These are phyloP conservation scores for Pygoscelis antarcticus DNA, from an alignment of 2,113 vertebrate species.

Conservation along the genomic window DNA sequence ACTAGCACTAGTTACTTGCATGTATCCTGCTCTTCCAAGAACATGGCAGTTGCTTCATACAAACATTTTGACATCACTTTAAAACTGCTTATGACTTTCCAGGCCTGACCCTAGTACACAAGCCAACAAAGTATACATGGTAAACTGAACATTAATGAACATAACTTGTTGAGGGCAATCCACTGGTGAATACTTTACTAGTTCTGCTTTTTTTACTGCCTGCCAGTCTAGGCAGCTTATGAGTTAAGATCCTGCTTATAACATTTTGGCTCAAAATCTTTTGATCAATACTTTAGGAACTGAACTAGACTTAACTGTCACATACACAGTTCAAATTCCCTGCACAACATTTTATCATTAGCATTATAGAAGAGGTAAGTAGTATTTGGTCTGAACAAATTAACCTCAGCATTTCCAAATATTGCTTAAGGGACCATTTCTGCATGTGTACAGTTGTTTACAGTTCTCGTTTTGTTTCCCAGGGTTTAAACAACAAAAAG, in stretches of 20 bases:
- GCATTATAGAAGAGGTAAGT: not conserved
- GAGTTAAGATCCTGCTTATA: not conserved
- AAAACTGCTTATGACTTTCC: not conserved
- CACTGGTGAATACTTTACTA: not conserved
- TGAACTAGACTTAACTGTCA: not conserved
- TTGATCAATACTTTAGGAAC: not conserved
- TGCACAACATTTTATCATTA: not conserved
- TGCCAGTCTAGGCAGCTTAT: not conserved
- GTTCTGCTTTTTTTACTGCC: not conserved
- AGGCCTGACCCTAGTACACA: not conserved
- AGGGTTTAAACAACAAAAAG: conserved; percentile 99
- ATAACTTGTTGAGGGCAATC: not conserved
- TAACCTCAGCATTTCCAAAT: not conserved
- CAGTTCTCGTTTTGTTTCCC: not conserved
- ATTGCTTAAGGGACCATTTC: not conserved
- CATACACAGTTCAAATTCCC: not conserved
- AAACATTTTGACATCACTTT: not conserved
- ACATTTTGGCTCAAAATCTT: not conserved
- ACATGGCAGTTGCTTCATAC: not conserved
- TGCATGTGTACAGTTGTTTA: not conserved
- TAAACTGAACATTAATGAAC: not conserved
- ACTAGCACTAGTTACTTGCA: not conserved
- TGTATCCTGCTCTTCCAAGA: not conserved
- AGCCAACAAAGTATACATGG: not conserved
- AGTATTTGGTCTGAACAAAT: not conserved